Conservation (phyloP, 2,888 invertebrate genomes). For the Phytoseiulus persimilis region DNA sequence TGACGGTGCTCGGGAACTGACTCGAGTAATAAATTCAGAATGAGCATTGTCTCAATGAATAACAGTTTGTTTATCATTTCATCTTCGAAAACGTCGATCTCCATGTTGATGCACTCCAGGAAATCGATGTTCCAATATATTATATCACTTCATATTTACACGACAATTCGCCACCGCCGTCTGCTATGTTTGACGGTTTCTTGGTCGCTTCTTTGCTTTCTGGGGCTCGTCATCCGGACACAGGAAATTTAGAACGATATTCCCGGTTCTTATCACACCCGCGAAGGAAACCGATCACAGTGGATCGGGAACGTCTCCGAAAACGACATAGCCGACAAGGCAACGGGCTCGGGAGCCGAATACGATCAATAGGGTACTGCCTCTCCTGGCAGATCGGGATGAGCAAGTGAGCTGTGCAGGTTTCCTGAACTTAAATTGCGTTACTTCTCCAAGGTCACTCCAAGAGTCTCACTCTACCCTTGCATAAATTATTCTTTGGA, state of each 20-base stretch:
- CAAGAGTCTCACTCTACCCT: neutral
- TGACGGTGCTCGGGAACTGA: too few species aligned
- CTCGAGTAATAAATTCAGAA: too few species aligned
- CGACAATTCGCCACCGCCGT: neutral
- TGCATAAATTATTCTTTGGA: neutral
- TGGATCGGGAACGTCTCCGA: too few species aligned
- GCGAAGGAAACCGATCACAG: neutral
- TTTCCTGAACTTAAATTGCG: neutral
- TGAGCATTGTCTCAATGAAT: neutral
- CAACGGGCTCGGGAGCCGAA: neutral
- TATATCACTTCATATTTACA: neutral
- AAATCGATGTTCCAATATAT: neutral
- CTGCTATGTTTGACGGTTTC: neutral
- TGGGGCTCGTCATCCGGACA: neutral
- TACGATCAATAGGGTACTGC: neutral
- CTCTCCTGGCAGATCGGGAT: neutral
- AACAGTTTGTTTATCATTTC: neutral
- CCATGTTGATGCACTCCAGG: neutral
- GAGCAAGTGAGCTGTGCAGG: neutral
- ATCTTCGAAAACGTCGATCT: neutral
- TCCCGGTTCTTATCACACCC: neutral
- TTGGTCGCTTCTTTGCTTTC: neutral
- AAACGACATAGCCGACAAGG: neutral
- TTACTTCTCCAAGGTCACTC: neutral
- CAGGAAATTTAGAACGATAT: too few species aligned